Percentiles rank a stretch among this genome's conserved stretches.
Evolutionary conservation across 1,140 invertebrate species (phyloP).

Genomic region (Tyrophagus putrescentiae): DNA sequence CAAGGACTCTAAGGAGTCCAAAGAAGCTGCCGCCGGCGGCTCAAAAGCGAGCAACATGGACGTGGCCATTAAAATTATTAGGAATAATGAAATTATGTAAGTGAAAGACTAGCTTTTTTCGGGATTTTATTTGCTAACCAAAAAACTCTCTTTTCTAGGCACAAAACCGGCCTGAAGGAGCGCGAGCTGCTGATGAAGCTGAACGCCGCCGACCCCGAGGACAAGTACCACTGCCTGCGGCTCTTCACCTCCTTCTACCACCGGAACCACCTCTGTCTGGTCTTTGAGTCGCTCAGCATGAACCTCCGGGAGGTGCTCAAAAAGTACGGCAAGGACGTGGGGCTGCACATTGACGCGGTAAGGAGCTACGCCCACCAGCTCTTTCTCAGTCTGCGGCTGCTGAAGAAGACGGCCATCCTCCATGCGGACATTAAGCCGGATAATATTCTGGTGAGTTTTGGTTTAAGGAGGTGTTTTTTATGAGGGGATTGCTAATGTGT

Average conservation of each 20-base stretch:
- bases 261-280: slow-evolving; percentile 95
- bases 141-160: slow-evolving; percentile 53
- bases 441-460: slow-evolving; percentile 71
- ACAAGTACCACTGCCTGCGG: slow-evolving; percentile 89
- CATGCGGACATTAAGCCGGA: slow-evolving; percentile 99
- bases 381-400: slow-evolving; percentile 75
- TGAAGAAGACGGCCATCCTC: slow-evolving; percentile 89
- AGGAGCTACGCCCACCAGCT: slow-evolving; percentile 93
- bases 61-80: slow-evolving; percentile 97
- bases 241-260: slow-evolving; percentile 63
- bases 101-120: slow-evolving; percentile 32
- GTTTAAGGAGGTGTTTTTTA: too few species aligned
- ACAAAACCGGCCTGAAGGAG: slow-evolving; percentile 93
- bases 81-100: slow-evolving; percentile 99
- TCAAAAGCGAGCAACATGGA: too few species aligned
- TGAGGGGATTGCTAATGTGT: slow-evolving; percentile 7
- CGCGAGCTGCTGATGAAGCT: slow-evolving; percentile 83
- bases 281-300: slow-evolving; percentile 91
- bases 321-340: slow-evolving; percentile 94
- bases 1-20: too few species aligned
- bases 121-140: slow-evolving; percentile 7
- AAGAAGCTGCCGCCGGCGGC: too few species aligned
- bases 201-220: slow-evolving; percentile 93
- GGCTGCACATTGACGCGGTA: slow-evolving; percentile 92
- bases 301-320: slow-evolving; percentile 76